Conservation (phyloP, 2,113 vertebrate species). For the Theropithecus gelada region DNA sequence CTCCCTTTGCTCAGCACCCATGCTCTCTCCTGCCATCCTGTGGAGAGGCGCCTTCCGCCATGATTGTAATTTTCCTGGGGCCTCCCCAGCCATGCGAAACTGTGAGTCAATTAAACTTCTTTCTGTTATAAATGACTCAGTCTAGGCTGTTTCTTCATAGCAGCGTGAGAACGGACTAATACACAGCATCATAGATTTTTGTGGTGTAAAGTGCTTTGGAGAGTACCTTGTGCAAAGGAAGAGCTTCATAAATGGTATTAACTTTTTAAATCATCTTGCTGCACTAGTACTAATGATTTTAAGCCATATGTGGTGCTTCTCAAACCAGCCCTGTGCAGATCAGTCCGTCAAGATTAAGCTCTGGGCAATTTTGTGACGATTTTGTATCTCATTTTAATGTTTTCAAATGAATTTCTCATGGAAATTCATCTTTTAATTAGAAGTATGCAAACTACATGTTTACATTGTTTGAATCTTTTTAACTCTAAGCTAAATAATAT, state of each 20-base stretch:
- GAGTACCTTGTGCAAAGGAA: neutral
- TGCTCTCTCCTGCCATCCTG: too few species aligned
- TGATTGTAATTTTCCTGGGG: too few species aligned
- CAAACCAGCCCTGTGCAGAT: neutral
- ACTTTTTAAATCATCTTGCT: neutral
- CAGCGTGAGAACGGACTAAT: too few species aligned
- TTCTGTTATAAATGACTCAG: too few species aligned
- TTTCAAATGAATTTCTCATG: neutral
- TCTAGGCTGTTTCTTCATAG: too few species aligned
- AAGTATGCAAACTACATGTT: neutral
- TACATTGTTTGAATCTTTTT: neutral
- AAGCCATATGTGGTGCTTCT: neutral
- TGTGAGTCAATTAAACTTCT: too few species aligned
- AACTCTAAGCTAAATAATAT: neutral
- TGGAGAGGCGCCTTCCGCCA: too few species aligned
- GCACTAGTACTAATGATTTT: neutral
- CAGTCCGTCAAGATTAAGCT: neutral
- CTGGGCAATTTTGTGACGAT: neutral
- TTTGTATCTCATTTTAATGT: neutral
- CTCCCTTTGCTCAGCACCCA: too few species aligned
- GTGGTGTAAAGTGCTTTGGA: neutral
- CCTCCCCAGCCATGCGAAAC: too few species aligned
- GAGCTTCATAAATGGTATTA: neutral
- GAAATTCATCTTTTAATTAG: neutral
- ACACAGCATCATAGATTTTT: neutral